Percentiles rank a stretch among this genome's conserved stretches.
phyloP scores from a whole-genome alignment of 2,113 vertebrate genomes.

The Chionodraco myersi region DNA sequence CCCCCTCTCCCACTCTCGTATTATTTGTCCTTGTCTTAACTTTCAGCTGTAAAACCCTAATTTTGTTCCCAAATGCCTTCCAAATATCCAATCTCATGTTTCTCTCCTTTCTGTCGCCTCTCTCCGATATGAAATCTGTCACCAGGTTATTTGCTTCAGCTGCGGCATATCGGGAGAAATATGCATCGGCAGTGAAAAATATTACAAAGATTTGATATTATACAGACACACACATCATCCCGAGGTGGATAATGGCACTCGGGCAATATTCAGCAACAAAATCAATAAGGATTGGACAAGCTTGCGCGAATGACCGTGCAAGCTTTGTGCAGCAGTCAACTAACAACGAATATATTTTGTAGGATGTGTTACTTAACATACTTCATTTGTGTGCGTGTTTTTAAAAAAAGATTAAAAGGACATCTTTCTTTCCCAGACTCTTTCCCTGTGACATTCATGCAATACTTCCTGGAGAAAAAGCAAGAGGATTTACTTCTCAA shows the following conservation, averaged over 20 bases:
- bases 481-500: conserved; percentile 71
- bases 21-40: conserved; percentile 69
- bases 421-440: neutral
- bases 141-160: conserved; percentile 71
- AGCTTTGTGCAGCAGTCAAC: conserved; percentile 55
- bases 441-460: conserved; percentile 36
- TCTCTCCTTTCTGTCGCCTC: neutral
- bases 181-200: conserved; percentile 53
- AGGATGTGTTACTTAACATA: conserved; percentile 35
- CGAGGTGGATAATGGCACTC: conserved; percentile 72
- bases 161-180: conserved; percentile 58
- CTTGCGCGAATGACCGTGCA: conserved; percentile 15
- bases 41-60: conserved; percentile 43
- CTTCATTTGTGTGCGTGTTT: conserved; percentile 16
- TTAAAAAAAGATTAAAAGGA: conserved; percentile 8
- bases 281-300: conserved; percentile 79
- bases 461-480: conserved; percentile 31
- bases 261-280: conserved; percentile 75
- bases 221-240: conserved; percentile 43
- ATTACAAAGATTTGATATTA: conserved; percentile 77
- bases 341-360: conserved; percentile 62
- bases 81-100: conserved; percentile 37
- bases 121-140: conserved; percentile 72
- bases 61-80: conserved; percentile 60
- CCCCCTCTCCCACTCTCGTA: conserved; percentile 19